These are phyloP conservation scores for Amblyraja radiata DNA, from an alignment of 2,797 vertebrate species.

Conservation along the genomic window DNA sequence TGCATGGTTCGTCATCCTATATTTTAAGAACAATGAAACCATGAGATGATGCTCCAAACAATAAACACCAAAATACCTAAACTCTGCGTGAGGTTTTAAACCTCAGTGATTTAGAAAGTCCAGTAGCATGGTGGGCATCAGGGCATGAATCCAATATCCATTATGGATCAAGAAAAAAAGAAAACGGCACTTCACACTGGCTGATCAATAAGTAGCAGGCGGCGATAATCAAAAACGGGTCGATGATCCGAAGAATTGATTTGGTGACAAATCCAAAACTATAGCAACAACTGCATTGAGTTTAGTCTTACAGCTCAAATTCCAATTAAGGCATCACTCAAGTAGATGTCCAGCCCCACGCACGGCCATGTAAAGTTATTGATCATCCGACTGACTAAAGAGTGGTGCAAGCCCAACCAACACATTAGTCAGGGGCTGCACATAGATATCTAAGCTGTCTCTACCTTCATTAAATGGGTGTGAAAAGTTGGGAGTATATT, in stretches of 20 bases:
- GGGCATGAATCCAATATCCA: background rate
- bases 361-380: background rate
- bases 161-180: background rate
- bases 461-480: background rate
- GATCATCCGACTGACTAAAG: background rate
- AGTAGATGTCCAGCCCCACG: background rate
- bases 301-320: slow-evolving; percentile 19
- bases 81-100: background rate
- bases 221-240: slow-evolving; percentile 29
- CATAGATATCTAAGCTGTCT: background rate
- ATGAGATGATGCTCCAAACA: background rate
- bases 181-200: background rate
- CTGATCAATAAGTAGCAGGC: background rate
- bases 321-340: slow-evolving; percentile 27
- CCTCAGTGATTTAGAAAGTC: background rate
- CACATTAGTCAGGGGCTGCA: background rate
- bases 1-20: background rate
- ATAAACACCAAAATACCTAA: background rate
- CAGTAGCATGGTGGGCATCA: background rate
- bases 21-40: background rate
- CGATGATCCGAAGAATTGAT: slow-evolving; percentile 28
- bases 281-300: background rate
- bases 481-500: background rate
- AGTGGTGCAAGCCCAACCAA: slow-evolving; percentile 4
- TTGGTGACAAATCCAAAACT: slow-evolving; percentile 27